Evolutionary conservation across 2,888 invertebrate species (phyloP).

Genomic region (Agonopterix arenella): DNA sequence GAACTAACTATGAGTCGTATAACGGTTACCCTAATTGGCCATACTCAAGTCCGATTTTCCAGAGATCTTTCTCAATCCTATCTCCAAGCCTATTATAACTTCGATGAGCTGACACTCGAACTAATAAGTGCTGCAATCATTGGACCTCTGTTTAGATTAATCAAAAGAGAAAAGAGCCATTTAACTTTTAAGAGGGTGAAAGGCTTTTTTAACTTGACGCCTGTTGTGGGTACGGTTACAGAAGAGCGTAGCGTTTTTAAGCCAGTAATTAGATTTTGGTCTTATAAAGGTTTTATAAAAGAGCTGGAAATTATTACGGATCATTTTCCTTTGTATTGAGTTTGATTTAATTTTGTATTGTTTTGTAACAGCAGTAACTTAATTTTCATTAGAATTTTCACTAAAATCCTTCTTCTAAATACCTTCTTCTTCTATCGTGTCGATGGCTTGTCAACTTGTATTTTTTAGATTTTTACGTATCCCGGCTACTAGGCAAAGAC

Average conservation of each 20-base stretch:
- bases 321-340: too few relatives aligned
- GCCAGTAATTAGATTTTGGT: conserved; percentile 1
- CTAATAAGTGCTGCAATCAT: conserved; percentile 43
- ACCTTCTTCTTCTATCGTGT: too few relatives aligned
- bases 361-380: too few relatives aligned
- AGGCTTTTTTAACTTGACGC: conserved; percentile 11
- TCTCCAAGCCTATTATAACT: conserved; percentile 40
- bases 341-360: too few relatives aligned
- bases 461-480: too few relatives aligned
- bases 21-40: too few relatives aligned
- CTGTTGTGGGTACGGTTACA: not conserved
- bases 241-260: conserved; percentile 1
- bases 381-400: too few relatives aligned
- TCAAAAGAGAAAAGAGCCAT: conserved; percentile 43
- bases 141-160: conserved; percentile 45
- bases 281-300: not conserved
- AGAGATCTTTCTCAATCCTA: conserved; percentile 12
- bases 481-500: too few relatives aligned
- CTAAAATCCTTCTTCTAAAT: too few relatives aligned
- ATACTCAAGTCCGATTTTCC: not conserved
- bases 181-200: conserved; percentile 40
- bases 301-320: too few relatives aligned
- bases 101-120: conserved; percentile 42
- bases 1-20: too few relatives aligned
- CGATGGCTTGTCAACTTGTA: too few relatives aligned